Conservation (phyloP, 2,888 invertebrate species). For the Mechanitis messenoides region DNA sequence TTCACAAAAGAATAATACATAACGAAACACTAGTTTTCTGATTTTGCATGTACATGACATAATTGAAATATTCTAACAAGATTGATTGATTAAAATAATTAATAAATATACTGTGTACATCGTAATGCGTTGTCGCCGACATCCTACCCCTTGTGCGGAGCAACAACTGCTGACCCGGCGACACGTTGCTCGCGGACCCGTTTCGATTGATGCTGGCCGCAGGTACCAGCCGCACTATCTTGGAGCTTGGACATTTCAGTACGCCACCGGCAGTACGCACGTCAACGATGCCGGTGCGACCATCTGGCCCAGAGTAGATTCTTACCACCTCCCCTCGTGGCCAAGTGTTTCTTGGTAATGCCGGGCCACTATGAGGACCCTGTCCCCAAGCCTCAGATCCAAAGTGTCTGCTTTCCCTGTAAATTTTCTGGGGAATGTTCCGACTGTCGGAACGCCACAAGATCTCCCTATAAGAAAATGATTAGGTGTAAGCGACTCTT, state of each 20-base stretch:
- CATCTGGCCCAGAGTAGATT: conserved; percentile 13
- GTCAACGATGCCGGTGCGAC: conserved; percentile 13
- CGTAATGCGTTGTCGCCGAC: no score
- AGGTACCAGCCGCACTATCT: conserved; percentile 7
- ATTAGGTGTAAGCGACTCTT: conserved; percentile 6
- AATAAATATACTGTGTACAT: no score
- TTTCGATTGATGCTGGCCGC: background rate
- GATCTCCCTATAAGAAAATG: conserved; percentile 9
- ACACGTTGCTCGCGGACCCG: no score
- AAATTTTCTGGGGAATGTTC: conserved; percentile 10
- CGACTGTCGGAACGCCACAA: background rate
- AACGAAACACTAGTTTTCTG: no score
- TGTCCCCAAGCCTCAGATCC: conserved; percentile 14
- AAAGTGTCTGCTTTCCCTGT: background rate
- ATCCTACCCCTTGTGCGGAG: no score
- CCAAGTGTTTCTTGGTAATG: conserved; percentile 14
- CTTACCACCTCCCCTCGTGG: conserved; percentile 12
- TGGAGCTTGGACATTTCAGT: conserved; percentile 11
- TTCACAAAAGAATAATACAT: no score
- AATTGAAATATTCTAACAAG: no score
- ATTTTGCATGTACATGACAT: no score
- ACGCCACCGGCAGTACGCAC: conserved; percentile 10
- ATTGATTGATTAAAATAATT: no score
- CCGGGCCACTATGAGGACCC: conserved; percentile 12
- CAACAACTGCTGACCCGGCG: no score